Percentiles rank a stretch among this genome's conserved stretches.
phyloP scores from a whole-genome alignment of 2,797 vertebrate genomes.

The Eleutherodactylus coqui region DNA sequence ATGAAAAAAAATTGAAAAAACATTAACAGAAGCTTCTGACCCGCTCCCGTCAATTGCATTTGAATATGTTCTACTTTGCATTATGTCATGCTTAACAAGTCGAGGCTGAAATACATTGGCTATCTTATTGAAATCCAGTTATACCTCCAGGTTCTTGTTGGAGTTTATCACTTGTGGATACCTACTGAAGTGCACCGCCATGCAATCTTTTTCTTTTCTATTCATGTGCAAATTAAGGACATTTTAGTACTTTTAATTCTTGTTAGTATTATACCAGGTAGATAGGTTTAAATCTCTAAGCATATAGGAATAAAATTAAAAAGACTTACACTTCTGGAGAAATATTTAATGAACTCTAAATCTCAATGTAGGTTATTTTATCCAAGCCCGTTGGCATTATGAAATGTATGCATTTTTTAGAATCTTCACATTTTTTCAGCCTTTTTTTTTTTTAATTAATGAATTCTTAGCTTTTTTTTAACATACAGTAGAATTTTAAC shows the following conservation, averaged over 20 bases:
- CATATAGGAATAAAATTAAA: neutral
- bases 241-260: neutral
- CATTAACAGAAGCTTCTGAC: too few relatives aligned
- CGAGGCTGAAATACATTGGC: too few relatives aligned
- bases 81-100: too few relatives aligned
- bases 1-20: too few relatives aligned
- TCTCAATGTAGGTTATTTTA: neutral
- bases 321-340: neutral
- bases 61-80: too few relatives aligned
- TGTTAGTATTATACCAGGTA: neutral
- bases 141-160: too few relatives aligned
- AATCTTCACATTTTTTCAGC: neutral
- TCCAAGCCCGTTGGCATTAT: neutral
- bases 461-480: constrained; percentile 33
- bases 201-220: too few relatives aligned
- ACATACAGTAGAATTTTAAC: constrained; percentile 45
- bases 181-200: too few relatives aligned
- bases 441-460: constrained; percentile 32
- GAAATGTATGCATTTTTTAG: neutral
- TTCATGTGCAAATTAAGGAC: neutral
- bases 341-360: neutral
- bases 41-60: too few relatives aligned
- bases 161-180: too few relatives aligned
- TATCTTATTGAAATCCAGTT: too few relatives aligned
- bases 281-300: neutral